Evolutionary conservation across 2,888 invertebrate species (phyloP).

Genomic region (Coleophora deauratella): DNA sequence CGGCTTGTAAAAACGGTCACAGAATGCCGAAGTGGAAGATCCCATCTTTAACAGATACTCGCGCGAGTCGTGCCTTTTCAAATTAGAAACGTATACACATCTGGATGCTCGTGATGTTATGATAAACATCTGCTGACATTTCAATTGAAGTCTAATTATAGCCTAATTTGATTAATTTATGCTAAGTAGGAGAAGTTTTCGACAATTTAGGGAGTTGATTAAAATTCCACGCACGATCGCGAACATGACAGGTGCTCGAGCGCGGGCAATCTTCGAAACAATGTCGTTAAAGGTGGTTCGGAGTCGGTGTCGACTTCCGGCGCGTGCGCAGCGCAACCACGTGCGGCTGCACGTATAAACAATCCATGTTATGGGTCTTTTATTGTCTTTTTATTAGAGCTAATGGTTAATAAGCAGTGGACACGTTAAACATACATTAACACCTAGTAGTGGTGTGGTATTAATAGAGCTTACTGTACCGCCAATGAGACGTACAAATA

Average conservation of each 20-base stretch:
- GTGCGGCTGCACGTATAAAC: slow-evolving; percentile 39
- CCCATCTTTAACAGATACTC: background rate
- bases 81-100: slow-evolving; percentile 9
- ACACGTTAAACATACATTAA: slow-evolving; percentile 25
- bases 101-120: slow-evolving; percentile 4
- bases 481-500: too few relatives aligned
- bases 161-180: background rate
- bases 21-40: background rate
- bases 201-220: slow-evolving; percentile 30
- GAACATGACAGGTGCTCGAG: slow-evolving; percentile 38
- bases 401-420: slow-evolving; percentile 19
- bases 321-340: slow-evolving; percentile 60
- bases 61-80: slow-evolving; percentile 2
- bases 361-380: slow-evolving; percentile 29
- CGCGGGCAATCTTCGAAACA: slow-evolving; percentile 28
- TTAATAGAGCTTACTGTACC: background rate
- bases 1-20: slow-evolving; percentile 30
- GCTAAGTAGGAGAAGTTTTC: too few relatives aligned
- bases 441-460: background rate
- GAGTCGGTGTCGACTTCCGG: slow-evolving; percentile 32
- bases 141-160: slow-evolving; percentile 6
- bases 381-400: slow-evolving; percentile 32
- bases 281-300: slow-evolving; percentile 23
- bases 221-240: slow-evolving; percentile 39
- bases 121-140: background rate